A percentile compares a stretch with the other conserved stretches of the same genome.
These are phyloP conservation scores for Maccullochella peelii DNA, from an alignment of 2,113 vertebrate genomes.

Conservation along the genomic window DNA sequence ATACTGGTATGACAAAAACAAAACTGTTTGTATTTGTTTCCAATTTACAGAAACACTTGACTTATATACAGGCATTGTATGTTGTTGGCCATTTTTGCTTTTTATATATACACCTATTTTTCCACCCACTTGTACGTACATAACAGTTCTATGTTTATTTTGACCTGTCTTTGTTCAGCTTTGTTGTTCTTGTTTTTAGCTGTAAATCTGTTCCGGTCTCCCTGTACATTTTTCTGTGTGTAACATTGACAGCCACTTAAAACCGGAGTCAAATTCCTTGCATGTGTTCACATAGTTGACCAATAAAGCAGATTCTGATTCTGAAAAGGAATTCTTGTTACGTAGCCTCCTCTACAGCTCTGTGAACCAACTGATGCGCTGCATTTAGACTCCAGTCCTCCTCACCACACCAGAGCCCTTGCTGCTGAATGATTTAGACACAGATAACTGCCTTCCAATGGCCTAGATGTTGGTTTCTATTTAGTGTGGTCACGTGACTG, in stretches of 20 bases:
- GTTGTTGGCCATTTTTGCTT: too few species aligned
- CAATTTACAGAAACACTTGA: too few species aligned
- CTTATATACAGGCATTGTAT: too few species aligned
- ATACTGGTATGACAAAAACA: not conserved
- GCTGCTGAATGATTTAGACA: slow-evolving; percentile 47
- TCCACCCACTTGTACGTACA: too few species aligned
- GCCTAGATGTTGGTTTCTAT: slow-evolving; percentile 57
- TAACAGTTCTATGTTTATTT: too few species aligned
- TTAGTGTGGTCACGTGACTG: slow-evolving; percentile 51
- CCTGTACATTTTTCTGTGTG: not conserved
- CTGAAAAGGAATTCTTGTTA: not conserved
- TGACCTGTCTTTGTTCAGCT: not conserved
- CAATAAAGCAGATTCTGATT: not conserved
- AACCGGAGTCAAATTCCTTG: not conserved
- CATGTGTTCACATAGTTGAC: not conserved
- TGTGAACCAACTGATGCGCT: not conserved
- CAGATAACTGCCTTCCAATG: slow-evolving; percentile 44
- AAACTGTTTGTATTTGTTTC: not conserved
- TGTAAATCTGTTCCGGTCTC: not conserved
- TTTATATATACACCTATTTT: too few species aligned
- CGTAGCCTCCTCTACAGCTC: not conserved
- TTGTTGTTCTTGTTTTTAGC: not conserved
- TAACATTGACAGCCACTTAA: not conserved
- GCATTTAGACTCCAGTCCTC: not conserved
- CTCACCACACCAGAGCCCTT: not conserved